These are phyloP conservation scores for Zaprionus gabonicus DNA, from an alignment of 1,140 invertebrate genomes.

Conservation along the genomic window DNA sequence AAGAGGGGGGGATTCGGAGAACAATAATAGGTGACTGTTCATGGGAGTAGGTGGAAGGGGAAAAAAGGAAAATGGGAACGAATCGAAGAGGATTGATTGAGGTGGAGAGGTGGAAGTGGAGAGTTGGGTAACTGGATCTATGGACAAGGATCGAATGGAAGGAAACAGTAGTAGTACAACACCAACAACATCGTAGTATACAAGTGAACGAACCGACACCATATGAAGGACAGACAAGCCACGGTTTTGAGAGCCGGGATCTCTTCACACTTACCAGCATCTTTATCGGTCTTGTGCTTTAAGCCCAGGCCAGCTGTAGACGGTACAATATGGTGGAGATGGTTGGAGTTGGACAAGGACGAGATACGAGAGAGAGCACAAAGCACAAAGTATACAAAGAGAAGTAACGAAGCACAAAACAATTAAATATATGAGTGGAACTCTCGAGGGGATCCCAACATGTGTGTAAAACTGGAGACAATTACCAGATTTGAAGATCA, in stretches of 20 bases:
- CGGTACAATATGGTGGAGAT: constrained; percentile 22
- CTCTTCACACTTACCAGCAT: constrained; percentile 60
- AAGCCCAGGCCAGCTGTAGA: constrained; percentile 68
- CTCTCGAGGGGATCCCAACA: constrained; percentile 4
- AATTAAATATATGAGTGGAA: constrained; percentile 27
- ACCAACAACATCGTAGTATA: constrained; percentile 36
- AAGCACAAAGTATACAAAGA: constrained; percentile 47
- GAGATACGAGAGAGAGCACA: constrained; percentile 8
- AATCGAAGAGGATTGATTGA: background rate
- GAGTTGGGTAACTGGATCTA: background rate
- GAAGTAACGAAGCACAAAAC: constrained; percentile 41
- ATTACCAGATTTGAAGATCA: too few species aligned
- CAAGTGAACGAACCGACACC: constrained; percentile 28
- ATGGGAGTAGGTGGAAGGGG: background rate
- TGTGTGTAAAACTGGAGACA: background rate
- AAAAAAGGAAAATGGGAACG: background rate
- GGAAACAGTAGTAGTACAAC: constrained; percentile 17
- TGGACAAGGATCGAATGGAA: background rate
- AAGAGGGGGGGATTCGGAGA: background rate
- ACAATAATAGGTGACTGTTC: background rate
- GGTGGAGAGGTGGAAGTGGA: background rate
- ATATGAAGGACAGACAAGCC: constrained; percentile 7
- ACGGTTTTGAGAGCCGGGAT: background rate
- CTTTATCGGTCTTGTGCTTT: constrained; percentile 66
- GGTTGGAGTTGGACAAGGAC: constrained; percentile 44